Conservation (phyloP, 2,888 invertebrate species). For the Euplagia quadripunctaria region DNA sequence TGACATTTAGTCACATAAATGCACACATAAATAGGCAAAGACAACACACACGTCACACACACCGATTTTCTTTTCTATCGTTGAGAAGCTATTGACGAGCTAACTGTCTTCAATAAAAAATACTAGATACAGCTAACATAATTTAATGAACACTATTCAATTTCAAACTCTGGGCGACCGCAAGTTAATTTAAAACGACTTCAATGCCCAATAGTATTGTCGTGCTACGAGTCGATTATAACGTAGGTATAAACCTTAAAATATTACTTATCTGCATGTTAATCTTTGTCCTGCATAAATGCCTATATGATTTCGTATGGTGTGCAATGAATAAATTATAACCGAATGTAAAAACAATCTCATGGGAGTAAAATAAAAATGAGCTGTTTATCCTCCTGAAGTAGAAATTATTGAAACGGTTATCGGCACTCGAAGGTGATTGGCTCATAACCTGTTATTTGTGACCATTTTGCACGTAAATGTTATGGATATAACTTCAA, state of each 20-base stretch:
- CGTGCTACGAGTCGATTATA: slow-evolving; percentile 28
- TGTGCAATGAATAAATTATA: slow-evolving; percentile 53
- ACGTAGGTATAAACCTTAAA: slow-evolving; percentile 34
- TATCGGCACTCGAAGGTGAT: slow-evolving; percentile 27
- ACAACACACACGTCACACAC: too few species aligned
- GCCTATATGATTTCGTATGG: slow-evolving; percentile 38
- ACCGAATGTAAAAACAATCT: slow-evolving; percentile 42
- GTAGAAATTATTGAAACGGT: slow-evolving; percentile 41
- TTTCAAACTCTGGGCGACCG: neutral
- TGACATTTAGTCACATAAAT: too few species aligned
- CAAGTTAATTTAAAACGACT: slow-evolving; percentile 40
- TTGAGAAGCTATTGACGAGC: neutral
- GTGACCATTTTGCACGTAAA: slow-evolving; percentile 33
- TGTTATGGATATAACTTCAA: slow-evolving; percentile 8
- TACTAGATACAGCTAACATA: too few species aligned
- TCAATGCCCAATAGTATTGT: slow-evolving; percentile 19
- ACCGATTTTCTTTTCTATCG: too few species aligned
- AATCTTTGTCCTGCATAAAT: slow-evolving; percentile 47
- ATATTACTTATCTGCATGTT: slow-evolving; percentile 40
- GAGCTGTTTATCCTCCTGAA: slow-evolving; percentile 33
- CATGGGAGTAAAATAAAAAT: slow-evolving; percentile 27
- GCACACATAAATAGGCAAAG: too few species aligned
- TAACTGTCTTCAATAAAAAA: too few species aligned
- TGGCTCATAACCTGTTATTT: slow-evolving; percentile 39
- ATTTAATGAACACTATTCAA: neutral